Evolutionary conservation across 92 coral and sea anemone species (phyloP).

Genomic region (Palythoa grandiflora): DNA sequence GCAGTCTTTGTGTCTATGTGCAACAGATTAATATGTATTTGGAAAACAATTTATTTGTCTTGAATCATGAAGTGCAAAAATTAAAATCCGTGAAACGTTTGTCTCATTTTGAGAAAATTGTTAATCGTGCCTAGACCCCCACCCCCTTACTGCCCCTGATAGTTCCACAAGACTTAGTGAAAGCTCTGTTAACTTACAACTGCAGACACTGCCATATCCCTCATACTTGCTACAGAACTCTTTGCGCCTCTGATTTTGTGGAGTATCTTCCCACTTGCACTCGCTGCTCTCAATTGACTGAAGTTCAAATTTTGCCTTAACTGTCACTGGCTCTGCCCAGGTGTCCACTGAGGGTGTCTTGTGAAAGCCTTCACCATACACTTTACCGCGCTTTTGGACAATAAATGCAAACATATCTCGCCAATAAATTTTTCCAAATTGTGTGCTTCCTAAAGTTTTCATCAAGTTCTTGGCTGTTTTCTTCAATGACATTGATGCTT

Average conservation of each 20-base stretch:
- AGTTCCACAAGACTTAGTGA: background rate
- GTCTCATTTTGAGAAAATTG: too few species aligned
- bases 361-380: slow-evolving; percentile 84
- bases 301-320: slow-evolving; percentile 78
- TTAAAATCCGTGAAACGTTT: too few species aligned
- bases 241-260: slow-evolving; percentile 73
- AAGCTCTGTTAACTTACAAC: slow-evolving; percentile 81
- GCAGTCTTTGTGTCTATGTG: too few species aligned
- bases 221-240: slow-evolving; percentile 94
- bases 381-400: slow-evolving; percentile 91
- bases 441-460: slow-evolving; percentile 86
- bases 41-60: too few species aligned
- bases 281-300: slow-evolving; percentile 73
- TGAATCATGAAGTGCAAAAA: too few species aligned
- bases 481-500: slow-evolving; percentile 83
- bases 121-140: too few species aligned
- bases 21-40: too few species aligned
- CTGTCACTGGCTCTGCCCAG: slow-evolving; percentile 93
- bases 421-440: slow-evolving; percentile 85
- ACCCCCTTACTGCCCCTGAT: too few species aligned
- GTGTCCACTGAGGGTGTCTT: slow-evolving; percentile 80
- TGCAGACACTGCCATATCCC: slow-evolving; percentile 99
- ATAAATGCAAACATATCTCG: slow-evolving; percentile 95
- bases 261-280: slow-evolving; percentile 91
- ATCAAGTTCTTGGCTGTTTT: slow-evolving; percentile 87